Evolutionary conservation across 2,797 vertebrate genomes (phyloP), one percentile per base, ranked within the genome.

Genomic region (Scleropages formosus): DNA sequence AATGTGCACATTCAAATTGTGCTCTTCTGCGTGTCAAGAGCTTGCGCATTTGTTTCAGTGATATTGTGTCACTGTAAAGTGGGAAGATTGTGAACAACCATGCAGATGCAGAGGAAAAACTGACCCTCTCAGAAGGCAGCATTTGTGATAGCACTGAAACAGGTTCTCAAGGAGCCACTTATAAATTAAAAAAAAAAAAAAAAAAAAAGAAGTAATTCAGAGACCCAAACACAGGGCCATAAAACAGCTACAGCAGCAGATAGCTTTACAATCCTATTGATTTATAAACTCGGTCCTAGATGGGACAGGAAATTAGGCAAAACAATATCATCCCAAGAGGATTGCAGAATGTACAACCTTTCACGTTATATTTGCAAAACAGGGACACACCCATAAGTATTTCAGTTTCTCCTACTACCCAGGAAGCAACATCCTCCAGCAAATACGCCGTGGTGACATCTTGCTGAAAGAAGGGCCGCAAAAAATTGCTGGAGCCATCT

Each of bases 371-470:
- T n/a, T 11, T 47, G 18, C 47, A 12, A 26, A 49, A 12, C 4
- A 58, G 39, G 27, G n/a, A 61, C 58, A 44, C 27, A 59, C 9
- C 39, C 13, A 13, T 8, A n/a, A 65, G 10, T 31, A 6, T 24
- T 56, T 44, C n/a, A 20, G n/a, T 13, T 16, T 46, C 26, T 69
- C 46, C 39, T n/a, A 47, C 26, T 20, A 44, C 59, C 15, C 56
- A 27, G 18, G 39, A 24, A 56, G 16, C 53, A 49, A 18, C 12
- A 12, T 13, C 13, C 7, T 12, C 62, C 2, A 22, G 39, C 15
- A 49, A 56, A 56, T 18, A 59, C 51, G 51, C 74, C 64, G 74
- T 56, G 44, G 72, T 69, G 64, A 74, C 46, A 63, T 22, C n/a
- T n/a, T 58, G 9, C 26, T 18, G 20, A 24, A 12, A n/a, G 47